Base-by-base conservation (phyloP, 2,888 invertebrate species). In the Pyrrhosoma nymphula region DNA sequence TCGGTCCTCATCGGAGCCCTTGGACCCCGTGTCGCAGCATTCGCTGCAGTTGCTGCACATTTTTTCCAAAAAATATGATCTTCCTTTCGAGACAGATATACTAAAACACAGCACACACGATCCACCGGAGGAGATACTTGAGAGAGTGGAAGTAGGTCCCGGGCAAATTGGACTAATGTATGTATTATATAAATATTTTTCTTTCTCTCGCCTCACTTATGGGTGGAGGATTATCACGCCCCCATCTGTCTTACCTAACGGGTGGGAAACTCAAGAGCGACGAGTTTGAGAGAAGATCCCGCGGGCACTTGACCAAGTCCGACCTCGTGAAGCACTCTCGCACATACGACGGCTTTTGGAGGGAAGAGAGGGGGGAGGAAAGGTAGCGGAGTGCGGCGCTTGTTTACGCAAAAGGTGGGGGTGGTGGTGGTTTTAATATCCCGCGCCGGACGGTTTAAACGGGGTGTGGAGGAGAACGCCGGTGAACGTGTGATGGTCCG, bases 21-120 rank as follows among this genome's bases (percentile, higher is more conserved):
- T 95, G 69, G 90, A 93, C 69, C 88, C 95, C 95, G 97, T 97
- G 96, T 97, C 97, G 96, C 97, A 97, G 96, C 97, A 97, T 96
- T 97, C 97, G 96, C 97, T 97, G 96, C 97, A 97, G 96, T 97
- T 97, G 96, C 97, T 97, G 96, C 97, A 97, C 97, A 97, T 97
- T 96, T 91, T 96, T 56, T 30, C 90, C 10, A 16, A 60, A 20
- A 60, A 1, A 8, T 20, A 16, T 10, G 18, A 60, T 20, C 3
- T 69, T 69, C 69, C 69, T 23, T 26, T 69, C 23, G 69, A 20
- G 69, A 69, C 1, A 10, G 10, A 69, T 1, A 69, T 20, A 10
- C 26, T 12, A 26, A 69, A 8, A 69, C 26, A 3, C 75, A 1
- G 12, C 35, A 30, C 75, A 82, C 12, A 3, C 69, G 69, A 23